Conservation (phyloP, 2,113 vertebrate genomes). For the Ochotona curzoniae region DNA sequence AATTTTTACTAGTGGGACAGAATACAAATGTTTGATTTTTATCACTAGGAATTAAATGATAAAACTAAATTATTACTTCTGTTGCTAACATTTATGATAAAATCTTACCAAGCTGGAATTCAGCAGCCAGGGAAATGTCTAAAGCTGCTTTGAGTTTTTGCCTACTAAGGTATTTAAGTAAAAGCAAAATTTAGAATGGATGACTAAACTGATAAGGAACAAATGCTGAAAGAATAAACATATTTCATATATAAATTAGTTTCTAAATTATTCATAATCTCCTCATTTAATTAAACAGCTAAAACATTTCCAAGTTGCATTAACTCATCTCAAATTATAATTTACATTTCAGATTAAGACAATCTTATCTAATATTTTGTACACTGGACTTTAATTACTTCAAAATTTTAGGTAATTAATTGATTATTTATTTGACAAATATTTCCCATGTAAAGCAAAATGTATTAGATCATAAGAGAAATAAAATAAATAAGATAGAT, state of each 20-base stretch:
- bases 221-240: constrained; percentile 6
- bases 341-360: not conserved
- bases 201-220: not conserved
- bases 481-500: not conserved
- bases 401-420: not conserved
- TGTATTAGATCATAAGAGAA: not conserved
- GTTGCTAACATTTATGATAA: not conserved
- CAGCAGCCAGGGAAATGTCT: not conserved
- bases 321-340: constrained; percentile 43
- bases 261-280: not conserved
- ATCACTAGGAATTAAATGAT: not conserved
- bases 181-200: not conserved
- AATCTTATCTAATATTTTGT: not conserved
- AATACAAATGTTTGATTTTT: not conserved
- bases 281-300: not conserved
- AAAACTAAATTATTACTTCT: not conserved
- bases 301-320: not conserved
- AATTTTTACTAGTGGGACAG: not conserved
- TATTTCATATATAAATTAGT: not conserved
- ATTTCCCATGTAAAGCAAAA: not conserved
- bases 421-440: not conserved
- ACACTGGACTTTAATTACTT: constrained; percentile 29
- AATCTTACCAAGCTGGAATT: not conserved
- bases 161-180: constrained; percentile 22
- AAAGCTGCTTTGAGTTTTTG: not conserved